phyloP scores from a whole-genome alignment of 2,888 invertebrate genomes.

The Furcula furcula region DNA sequence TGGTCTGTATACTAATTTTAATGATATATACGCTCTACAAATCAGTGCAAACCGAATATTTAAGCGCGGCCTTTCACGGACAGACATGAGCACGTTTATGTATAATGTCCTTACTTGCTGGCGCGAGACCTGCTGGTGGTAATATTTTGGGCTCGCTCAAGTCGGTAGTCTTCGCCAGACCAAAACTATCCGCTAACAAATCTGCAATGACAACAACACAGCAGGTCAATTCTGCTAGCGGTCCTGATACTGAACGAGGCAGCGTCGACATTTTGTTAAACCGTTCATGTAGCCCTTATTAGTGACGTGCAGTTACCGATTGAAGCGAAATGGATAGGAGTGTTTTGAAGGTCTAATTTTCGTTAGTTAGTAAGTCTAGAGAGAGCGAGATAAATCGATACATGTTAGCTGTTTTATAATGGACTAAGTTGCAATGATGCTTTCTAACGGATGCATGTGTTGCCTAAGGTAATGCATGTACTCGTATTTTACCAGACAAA shows the following conservation, averaged over 20 bases:
- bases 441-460: too few relatives aligned
- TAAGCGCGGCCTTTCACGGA: slow-evolving; percentile 2
- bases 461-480: too few relatives aligned
- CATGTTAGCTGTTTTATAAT: too few relatives aligned
- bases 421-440: too few relatives aligned
- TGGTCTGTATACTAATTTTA: slow-evolving; percentile 31
- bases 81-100: slow-evolving; percentile 11
- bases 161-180: slow-evolving; percentile 62
- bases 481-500: too few relatives aligned
- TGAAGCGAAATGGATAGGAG: too few relatives aligned
- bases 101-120: slow-evolving; percentile 58
- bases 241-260: slow-evolving; percentile 13
- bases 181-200: slow-evolving; percentile 73
- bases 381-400: too few relatives aligned
- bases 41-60: slow-evolving; percentile 35
- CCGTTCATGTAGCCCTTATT: too few relatives aligned
- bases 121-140: slow-evolving; percentile 45
- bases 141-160: slow-evolving; percentile 58
- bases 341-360: too few relatives aligned
- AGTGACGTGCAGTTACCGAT: too few relatives aligned
- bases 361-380: too few relatives aligned
- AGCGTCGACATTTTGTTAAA: too few relatives aligned
- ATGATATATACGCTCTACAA: slow-evolving; percentile 17
- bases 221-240: slow-evolving; percentile 38
- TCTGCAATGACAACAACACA: slow-evolving; percentile 62